These are phyloP conservation scores for Taurulus bubalis DNA, from an alignment of 2,113 vertebrate species.

Conservation along the genomic window DNA sequence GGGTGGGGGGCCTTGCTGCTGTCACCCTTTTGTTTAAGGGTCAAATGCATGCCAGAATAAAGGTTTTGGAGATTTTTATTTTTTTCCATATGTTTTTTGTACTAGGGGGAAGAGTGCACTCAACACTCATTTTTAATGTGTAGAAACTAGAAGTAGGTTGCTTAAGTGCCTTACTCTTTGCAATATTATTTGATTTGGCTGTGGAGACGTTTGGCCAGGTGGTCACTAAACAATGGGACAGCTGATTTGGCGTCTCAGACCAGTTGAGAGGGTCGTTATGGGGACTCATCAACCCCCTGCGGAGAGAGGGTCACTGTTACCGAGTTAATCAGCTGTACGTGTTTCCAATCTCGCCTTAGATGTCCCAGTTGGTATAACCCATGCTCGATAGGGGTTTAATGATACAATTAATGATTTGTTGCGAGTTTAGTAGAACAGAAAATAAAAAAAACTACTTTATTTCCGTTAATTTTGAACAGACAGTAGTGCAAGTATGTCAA, in stretches of 20 bases:
- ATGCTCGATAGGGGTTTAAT: background rate
- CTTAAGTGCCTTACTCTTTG: background rate
- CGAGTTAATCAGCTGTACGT: background rate
- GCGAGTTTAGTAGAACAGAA: background rate
- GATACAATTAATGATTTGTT: no score
- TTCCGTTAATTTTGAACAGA: background rate
- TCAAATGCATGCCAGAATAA: conserved; percentile 49
- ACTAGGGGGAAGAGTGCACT: conserved; percentile 3
- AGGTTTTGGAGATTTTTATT: conserved; percentile 6
- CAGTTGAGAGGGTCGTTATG: background rate
- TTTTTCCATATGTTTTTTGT: conserved; percentile 1
- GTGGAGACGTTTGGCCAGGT: conserved; percentile 2
- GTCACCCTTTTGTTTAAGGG: conserved; percentile 63
- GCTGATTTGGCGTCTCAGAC: conserved; percentile 9
- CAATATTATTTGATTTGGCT: background rate
- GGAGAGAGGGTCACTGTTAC: conserved; percentile 6
- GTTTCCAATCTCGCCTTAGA: background rate
- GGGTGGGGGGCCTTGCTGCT: conserved; percentile 34
- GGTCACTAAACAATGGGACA: conserved; percentile 19
- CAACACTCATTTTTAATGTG: background rate
- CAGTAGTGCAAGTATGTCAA: background rate
- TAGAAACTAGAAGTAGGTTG: background rate
- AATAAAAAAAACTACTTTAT: background rate
- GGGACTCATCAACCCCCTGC: conserved; percentile 14
- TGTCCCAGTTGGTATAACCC: background rate